Base-by-base conservation (phyloP, 2,888 invertebrate genomes). In the Nesidiocoris tenuis region DNA sequence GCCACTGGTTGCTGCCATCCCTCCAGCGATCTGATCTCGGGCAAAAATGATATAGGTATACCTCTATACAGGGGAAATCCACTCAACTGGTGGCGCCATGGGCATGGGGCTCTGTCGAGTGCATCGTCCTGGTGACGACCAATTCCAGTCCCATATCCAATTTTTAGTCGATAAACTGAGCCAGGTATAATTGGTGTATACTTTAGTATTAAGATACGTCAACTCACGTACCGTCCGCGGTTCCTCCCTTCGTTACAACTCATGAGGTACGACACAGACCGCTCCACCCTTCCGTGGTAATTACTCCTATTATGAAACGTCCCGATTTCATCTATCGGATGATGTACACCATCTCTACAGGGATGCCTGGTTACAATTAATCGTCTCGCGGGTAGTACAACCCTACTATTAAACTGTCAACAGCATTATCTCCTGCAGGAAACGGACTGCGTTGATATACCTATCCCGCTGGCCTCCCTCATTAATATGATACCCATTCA, bases 401-500 rank as follows among this genome's bases (percentile, higher is more conserved):
- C 39, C 39, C 39, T 39, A 12, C 39, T 39, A 39, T 39, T 39
- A 39, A 39, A 39, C 39, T 39, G 39, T 39, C 39, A 39, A 39
- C 39, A 39, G 39, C 39, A 39, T 39, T 39, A 39, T 39, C 39
- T 39, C 39, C 39, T 39, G 12, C 39, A 39, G 39, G 39, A 39
- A 39, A 39, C 39, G 39, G 12, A 39, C 39, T 12, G 39, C 39
- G 39, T 39, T 39, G 39, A 12, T 39, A 39, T 39, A 39, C 5
- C 39, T 39, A 39, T 39, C 39, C 39, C 12, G 3, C 5, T 12
- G 12, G 39, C 39, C 39, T 39, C 12, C 39, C 56, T 67, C 67
- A 56, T 67, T 67, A 67, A 67, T 56, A 56, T 67, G 55, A 67
- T 21, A 39, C 39, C 39, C 39, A 56, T 67, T 67, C 67, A 56